phyloP scores from a whole-genome alignment of 2,888 invertebrate species.

The Tupiocoris notatus region DNA sequence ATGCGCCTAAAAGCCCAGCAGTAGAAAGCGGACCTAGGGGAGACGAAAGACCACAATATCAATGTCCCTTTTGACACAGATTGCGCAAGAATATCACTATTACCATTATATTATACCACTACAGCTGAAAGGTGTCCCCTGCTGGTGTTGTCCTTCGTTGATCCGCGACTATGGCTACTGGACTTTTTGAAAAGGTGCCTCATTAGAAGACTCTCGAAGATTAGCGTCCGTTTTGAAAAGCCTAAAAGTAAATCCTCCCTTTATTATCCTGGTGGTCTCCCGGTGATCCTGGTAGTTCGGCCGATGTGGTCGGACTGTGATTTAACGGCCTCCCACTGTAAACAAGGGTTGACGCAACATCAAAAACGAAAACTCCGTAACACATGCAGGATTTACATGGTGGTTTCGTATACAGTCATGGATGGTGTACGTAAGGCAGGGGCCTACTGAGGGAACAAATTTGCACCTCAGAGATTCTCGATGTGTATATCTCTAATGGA shows the following conservation, averaged over 20 bases:
- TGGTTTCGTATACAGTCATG: too few relatives aligned
- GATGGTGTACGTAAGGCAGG: too few relatives aligned
- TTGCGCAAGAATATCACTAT: background rate
- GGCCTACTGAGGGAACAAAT: too few relatives aligned
- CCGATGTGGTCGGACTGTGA: conserved; percentile 25
- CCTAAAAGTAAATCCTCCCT: conserved; percentile 32
- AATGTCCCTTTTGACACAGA: background rate
- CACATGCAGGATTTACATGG: too few relatives aligned
- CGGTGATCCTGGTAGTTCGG: background rate
- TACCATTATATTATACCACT: background rate
- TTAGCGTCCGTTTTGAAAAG: conserved; percentile 9
- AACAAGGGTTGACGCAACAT: conserved; percentile 32
- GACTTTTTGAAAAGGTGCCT: conserved; percentile 18
- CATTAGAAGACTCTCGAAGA: conserved; percentile 30
- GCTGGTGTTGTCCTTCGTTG: background rate
- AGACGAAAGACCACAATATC: background rate
- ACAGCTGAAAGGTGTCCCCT: background rate
- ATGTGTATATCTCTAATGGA: too few relatives aligned
- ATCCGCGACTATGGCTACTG: conserved; percentile 3
- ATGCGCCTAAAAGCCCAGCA: background rate
- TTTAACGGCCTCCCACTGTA: conserved; percentile 39
- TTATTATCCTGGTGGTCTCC: background rate
- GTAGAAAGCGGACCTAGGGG: background rate
- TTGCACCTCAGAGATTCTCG: too few relatives aligned
- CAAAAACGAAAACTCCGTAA: too few relatives aligned